Base-by-base conservation (phyloP, 2,113 vertebrate species). In the Penelope pileata region DNA sequence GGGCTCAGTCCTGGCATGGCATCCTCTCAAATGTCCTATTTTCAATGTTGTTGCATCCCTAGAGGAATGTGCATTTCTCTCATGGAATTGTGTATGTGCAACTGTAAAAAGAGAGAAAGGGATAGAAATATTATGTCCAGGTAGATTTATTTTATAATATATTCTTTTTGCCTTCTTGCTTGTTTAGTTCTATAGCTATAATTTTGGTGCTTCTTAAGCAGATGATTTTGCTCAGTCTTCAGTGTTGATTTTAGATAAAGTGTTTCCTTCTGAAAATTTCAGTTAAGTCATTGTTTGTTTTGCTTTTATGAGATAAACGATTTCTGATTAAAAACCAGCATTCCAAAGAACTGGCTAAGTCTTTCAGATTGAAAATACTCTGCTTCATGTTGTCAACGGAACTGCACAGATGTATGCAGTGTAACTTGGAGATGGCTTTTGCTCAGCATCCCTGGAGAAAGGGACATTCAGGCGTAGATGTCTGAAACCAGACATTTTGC, bases 251-350 rank as follows among this genome's bases (percentile, higher is more conserved):
- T 63, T 53, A 90, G 9, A 5, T n/a, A 64, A 85, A 81, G 16
- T 8, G 16, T 58, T 12, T 56, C 60, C 88, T 14, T n/a, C 42
- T 67, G 73, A 77, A 74, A 70, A 70, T 18, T 86, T 63, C 45
- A 22, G 22, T 66, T 62, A 80, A 80, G 85, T 53, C 36, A 16
- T 27, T 62, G 0, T 30, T 22, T 47, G 8, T 48, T 96, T 91
- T 95, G 45, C 50, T 34, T 92, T 84, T 81, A 56, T 27, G 59
- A 38, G 66, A 43, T 50, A 69, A 89, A 30, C 26, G 8, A 74
- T 88, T 83, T 74, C 54, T 88, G 38, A 45, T 93, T 83, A 62
- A 91, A 90, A 88, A 14, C 4, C 16, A 58, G 72, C 43, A 67
- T 90, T 53, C 67, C 15, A 19, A 67, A 88, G 26, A 73, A 29